Evolutionary conservation across 2,797 vertebrate genomes (phyloP).

Genomic region (Pelobates cultripes): DNA sequence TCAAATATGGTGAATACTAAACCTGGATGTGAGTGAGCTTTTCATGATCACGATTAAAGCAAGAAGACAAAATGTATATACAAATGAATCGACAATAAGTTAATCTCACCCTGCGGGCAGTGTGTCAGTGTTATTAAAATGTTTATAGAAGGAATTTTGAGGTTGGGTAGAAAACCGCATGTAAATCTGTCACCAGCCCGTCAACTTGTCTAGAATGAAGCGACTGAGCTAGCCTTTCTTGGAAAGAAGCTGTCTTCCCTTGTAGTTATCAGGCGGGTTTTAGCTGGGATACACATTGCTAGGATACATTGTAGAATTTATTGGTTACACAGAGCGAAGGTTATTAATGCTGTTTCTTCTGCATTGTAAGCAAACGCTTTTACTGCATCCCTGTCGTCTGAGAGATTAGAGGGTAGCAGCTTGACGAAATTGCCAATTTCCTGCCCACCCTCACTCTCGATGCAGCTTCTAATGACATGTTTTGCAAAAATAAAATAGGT

Average conservation of each 20-base stretch:
- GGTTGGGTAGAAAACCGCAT: conserved; percentile 29
- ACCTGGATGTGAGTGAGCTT: neutral
- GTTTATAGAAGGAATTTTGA: conserved; percentile 39
- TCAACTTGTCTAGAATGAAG: conserved; percentile 20
- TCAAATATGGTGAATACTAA: neutral
- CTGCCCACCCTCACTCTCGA: conserved; percentile 32
- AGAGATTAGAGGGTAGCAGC: conserved; percentile 36
- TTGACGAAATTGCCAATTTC: conserved; percentile 42
- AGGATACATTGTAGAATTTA: conserved; percentile 42
- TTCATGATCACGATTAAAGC: neutral
- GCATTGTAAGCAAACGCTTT: conserved; percentile 27
- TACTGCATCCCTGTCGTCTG: conserved; percentile 20
- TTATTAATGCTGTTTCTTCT: conserved; percentile 45
- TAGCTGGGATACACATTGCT: conserved; percentile 38
- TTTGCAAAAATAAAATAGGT: neutral
- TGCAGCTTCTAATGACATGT: conserved; percentile 30
- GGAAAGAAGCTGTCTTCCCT: conserved; percentile 15
- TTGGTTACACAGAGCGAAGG: conserved; percentile 29
- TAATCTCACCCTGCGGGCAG: conserved; percentile 27
- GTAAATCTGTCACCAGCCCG: conserved; percentile 41
- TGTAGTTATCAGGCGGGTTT: conserved; percentile 25
- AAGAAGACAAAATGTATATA: conserved; percentile 1
- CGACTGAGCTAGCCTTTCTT: conserved; percentile 43
- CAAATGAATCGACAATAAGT: conserved; percentile 21
- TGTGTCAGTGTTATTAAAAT: conserved; percentile 43